Evolutionary conservation across 1,140 invertebrate species (phyloP), one percentile per base, ranked within the genome.

Genomic region (Leptinotarsa undecemlineata): DNA sequence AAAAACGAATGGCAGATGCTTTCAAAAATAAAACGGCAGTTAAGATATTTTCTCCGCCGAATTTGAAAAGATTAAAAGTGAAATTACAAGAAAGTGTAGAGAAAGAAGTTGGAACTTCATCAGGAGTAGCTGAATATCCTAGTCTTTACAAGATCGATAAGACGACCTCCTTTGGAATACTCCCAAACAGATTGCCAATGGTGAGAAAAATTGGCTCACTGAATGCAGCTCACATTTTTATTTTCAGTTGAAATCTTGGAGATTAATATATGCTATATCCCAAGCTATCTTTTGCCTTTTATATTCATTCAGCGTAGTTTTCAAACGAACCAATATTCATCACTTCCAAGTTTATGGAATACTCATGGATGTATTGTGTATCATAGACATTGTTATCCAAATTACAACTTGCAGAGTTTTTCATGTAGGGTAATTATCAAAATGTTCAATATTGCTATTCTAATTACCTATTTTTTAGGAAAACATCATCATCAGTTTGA

Each of bases 391-490:
- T 33, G 17, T 61, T 21, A 13, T 71, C 4, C n/a, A 51, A 57
- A 57, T 6, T 17, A 57, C 15, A 15, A 19, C 51, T 17, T 57
- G 15, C 15, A 57, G 51, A 57, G n/a, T 57, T 19, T 15, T 15
- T 5, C 51, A 57, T 57, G 51, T 57, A 19, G n/a, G 51, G 15
- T 6, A 6, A 57, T 57, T 57, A 57, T 57, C 15, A 42, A 42
- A 42, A 42, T 42, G 11, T 42, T 8, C 4, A 42, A 42, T 11
- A 42, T 11, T 11, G 8, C 33, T 42, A 42, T 42, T 42, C 33
- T 11, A 11, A 42, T 11, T 2, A 8, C 64, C 11, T 11, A 85
- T 83, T 78, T 85, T 85, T 86, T 76, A 86, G 84, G 75, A 81
- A 78, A 71, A 83, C 85, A 74, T 80, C 86, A 48, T 83, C 76